Evolutionary conservation across 1,140 invertebrate species (phyloP).

Genomic region (Adelges cooleyi): DNA sequence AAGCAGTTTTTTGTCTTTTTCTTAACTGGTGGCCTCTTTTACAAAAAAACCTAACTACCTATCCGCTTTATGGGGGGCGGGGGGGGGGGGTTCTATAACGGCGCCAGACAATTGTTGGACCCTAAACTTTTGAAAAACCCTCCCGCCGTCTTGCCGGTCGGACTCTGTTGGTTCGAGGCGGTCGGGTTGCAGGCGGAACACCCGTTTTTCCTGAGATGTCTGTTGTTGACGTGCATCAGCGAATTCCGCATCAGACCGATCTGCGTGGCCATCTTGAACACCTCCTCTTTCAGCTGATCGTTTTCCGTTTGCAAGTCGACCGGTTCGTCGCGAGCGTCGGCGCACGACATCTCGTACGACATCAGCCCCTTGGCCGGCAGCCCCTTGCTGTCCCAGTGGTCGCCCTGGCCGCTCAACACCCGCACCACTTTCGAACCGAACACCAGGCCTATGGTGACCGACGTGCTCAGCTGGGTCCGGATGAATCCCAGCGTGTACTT

Average conservation of each 20-base stretch:
- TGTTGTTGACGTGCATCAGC: conserved; percentile 82
- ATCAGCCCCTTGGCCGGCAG: conserved; percentile 53
- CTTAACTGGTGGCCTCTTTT: no score
- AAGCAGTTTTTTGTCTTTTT: no score
- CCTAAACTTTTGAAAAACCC: conserved; percentile 22
- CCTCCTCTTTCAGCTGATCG: conserved; percentile 59
- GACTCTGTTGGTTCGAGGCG: conserved; percentile 38
- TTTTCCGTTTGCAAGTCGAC: conserved; percentile 79
- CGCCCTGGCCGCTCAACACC: conserved; percentile 67
- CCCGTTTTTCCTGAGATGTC: conserved; percentile 69
- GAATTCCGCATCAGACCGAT: conserved; percentile 88
- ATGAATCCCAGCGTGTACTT: conserved; percentile 79
- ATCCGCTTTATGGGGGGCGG: no score
- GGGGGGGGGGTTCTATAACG: no score
- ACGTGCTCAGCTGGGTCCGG: conserved; percentile 73
- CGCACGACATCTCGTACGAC: conserved; percentile 64
- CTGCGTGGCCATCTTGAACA: conserved; percentile 78
- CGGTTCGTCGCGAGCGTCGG: conserved; percentile 63
- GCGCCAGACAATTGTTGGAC: conserved; percentile 11
- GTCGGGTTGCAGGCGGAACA: conserved; percentile 58
- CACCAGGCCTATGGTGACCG: conserved; percentile 68
- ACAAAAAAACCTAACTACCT: no score
- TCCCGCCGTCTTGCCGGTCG: conserved; percentile 1
- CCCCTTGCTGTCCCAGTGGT: conserved; percentile 72
- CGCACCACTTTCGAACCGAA: conserved; percentile 75